phyloP scores from a whole-genome alignment of 2,797 vertebrate genomes.

The Etheostoma nigrum region DNA sequence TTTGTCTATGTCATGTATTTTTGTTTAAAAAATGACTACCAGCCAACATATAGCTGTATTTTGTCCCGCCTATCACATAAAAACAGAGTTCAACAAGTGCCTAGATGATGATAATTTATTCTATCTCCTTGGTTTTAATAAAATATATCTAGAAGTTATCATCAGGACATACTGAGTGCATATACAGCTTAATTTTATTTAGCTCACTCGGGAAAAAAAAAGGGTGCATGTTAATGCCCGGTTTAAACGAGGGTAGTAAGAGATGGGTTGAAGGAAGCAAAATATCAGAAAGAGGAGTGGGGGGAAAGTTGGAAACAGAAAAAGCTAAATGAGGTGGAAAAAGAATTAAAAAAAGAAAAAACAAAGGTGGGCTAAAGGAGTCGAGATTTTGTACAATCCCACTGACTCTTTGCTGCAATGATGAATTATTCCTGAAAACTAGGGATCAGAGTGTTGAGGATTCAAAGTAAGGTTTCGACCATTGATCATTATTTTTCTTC shows the following conservation, averaged over 20 bases:
- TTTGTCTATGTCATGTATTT: background rate
- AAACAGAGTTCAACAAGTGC: no score
- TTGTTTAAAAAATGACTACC: no score
- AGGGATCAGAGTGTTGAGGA: slow-evolving; percentile 34
- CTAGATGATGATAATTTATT: background rate
- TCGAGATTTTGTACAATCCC: slow-evolving; percentile 32
- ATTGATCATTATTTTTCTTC: slow-evolving; percentile 1
- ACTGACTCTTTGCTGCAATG: slow-evolving; percentile 22
- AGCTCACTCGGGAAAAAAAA: background rate
- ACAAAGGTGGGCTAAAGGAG: slow-evolving; percentile 30
- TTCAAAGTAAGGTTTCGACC: slow-evolving; percentile 35
- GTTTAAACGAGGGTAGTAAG: slow-evolving; percentile 25
- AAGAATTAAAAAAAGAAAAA: slow-evolving; percentile 19
- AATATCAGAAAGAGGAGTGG: slow-evolving; percentile 23
- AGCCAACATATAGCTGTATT: no score
- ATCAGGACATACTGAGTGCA: background rate
- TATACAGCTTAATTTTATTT: background rate
- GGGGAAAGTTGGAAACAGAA: slow-evolving; percentile 11
- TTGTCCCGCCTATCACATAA: no score
- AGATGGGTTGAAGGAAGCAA: slow-evolving; percentile 20
- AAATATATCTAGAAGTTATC: background rate
- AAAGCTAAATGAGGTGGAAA: slow-evolving; percentile 6
- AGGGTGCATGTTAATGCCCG: slow-evolving; percentile 54
- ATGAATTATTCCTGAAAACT: slow-evolving; percentile 57
- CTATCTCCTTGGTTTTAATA: background rate